Conservation (phyloP, 2,888 invertebrate genomes). For the Acanthosepion pharaonis region DNA sequence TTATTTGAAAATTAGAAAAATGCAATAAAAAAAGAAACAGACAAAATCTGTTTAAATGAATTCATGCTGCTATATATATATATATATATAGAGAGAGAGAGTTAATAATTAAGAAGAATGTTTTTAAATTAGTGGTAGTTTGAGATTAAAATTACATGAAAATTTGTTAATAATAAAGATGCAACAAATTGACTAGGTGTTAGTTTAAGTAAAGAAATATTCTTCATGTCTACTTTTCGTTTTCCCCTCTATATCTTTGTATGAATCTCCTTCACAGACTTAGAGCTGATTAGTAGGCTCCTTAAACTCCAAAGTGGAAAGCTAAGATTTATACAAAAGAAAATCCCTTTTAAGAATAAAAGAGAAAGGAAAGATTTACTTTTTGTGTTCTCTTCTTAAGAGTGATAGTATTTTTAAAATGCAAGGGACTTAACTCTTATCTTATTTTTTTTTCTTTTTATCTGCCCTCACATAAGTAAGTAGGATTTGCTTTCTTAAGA, state of each 20-base stretch:
- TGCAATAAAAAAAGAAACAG: too few species aligned
- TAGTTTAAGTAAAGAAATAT: neutral
- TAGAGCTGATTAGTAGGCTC: neutral
- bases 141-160: neutral
- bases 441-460: neutral
- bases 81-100: too few species aligned
- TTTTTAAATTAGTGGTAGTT: neutral
- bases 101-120: too few species aligned
- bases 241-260: neutral
- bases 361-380: neutral
- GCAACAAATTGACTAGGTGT: neutral
- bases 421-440: neutral
- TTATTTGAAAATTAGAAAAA: too few species aligned
- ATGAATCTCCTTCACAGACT: neutral
- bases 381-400: neutral
- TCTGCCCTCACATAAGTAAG: neutral
- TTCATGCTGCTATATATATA: too few species aligned
- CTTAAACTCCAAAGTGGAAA: neutral
- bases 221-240: neutral
- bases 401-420: neutral
- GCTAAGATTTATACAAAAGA: neutral
- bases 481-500: neutral
- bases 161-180: neutral
- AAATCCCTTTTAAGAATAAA: neutral
- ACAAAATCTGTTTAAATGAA: too few species aligned